Evolutionary conservation across 2,797 vertebrate genomes (phyloP).

Genomic region (Artibeus jamaicensis): DNA sequence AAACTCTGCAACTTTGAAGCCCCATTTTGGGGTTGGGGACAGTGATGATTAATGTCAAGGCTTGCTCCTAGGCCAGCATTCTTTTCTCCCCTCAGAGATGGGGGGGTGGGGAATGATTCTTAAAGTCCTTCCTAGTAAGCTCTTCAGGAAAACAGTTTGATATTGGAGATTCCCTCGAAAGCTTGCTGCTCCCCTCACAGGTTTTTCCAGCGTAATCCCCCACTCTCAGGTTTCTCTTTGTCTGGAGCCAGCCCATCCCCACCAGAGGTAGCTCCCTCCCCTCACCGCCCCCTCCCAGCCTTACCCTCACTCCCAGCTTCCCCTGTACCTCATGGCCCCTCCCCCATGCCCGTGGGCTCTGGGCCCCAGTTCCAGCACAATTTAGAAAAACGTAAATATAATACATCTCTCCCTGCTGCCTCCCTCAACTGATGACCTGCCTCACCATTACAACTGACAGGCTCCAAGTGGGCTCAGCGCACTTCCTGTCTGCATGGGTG

Average conservation of each 20-base stretch:
- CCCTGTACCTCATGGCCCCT: background rate
- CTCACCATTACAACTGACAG: conserved; percentile 65
- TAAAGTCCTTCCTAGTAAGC: conserved; percentile 61
- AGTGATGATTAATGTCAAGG: conserved; percentile 46
- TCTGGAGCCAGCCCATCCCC: conserved; percentile 50
- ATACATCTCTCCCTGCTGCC: conserved; percentile 46
- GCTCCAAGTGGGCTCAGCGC: conserved; percentile 53
- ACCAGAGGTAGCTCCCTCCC: background rate
- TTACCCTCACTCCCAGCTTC: background rate
- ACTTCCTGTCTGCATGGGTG: conserved; percentile 79
- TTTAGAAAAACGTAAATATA: conserved; percentile 69
- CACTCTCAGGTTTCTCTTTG: conserved; percentile 71
- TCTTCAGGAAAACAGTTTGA: conserved; percentile 72
- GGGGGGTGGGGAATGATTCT: background rate
- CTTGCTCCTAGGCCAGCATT: conserved; percentile 13
- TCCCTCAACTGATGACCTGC: conserved; percentile 55
- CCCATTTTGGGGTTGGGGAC: background rate
- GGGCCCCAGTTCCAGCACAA: conserved; percentile 27
- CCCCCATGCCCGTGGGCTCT: background rate
- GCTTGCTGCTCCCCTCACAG: conserved; percentile 25
- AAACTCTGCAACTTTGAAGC: conserved; percentile 23
- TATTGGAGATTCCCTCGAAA: conserved; percentile 75
- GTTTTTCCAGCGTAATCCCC: conserved; percentile 65
- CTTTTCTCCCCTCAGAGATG: background rate
- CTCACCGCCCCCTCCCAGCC: background rate